These are phyloP conservation scores for Phymorhynchus buccinoides DNA, from an alignment of 1,140 invertebrate species.

Conservation along the genomic window DNA sequence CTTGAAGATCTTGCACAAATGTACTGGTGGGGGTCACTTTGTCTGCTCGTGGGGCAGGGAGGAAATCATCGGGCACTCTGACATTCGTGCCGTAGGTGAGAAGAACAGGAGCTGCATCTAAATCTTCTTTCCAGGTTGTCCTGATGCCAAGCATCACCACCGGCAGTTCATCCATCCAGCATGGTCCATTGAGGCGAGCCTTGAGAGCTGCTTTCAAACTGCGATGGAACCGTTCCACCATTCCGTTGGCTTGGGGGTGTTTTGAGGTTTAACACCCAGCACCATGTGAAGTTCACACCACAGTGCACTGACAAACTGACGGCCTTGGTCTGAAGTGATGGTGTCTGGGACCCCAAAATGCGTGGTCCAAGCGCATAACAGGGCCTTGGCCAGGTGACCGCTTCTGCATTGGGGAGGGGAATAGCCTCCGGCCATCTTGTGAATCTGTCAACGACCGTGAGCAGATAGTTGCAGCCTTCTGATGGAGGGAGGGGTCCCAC, in stretches of 20 bases:
- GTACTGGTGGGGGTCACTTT: neutral
- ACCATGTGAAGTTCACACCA: neutral
- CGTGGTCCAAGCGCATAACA: slow-evolving; percentile 67
- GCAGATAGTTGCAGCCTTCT: slow-evolving; percentile 63
- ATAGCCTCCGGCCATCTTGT: slow-evolving; percentile 70
- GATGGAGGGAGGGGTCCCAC: slow-evolving; percentile 72
- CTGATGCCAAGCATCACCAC: slow-evolving; percentile 30
- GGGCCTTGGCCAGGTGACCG: slow-evolving; percentile 58
- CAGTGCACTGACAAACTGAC: slow-evolving; percentile 64
- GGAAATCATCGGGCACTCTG: slow-evolving; percentile 29
- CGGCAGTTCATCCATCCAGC: slow-evolving; percentile 20
- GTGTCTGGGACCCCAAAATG: slow-evolving; percentile 59
- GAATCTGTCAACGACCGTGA: slow-evolving; percentile 63
- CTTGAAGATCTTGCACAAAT: too few species aligned
- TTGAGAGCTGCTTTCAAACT: slow-evolving; percentile 20
- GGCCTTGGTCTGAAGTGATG: slow-evolving; percentile 72
- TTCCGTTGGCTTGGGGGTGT: slow-evolving; percentile 26
- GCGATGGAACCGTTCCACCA: slow-evolving; percentile 41
- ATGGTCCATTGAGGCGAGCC: neutral
- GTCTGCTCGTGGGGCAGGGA: neutral
- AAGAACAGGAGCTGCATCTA: slow-evolving; percentile 19
- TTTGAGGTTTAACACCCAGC: neutral
- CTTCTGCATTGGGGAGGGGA: slow-evolving; percentile 71
- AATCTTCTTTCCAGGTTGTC: slow-evolving; percentile 29
- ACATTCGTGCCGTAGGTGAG: slow-evolving; percentile 32